Evolutionary conservation across 2,113 vertebrate species (phyloP), one percentile per base, ranked within the genome.

Genomic region (Merops nubicus): DNA sequence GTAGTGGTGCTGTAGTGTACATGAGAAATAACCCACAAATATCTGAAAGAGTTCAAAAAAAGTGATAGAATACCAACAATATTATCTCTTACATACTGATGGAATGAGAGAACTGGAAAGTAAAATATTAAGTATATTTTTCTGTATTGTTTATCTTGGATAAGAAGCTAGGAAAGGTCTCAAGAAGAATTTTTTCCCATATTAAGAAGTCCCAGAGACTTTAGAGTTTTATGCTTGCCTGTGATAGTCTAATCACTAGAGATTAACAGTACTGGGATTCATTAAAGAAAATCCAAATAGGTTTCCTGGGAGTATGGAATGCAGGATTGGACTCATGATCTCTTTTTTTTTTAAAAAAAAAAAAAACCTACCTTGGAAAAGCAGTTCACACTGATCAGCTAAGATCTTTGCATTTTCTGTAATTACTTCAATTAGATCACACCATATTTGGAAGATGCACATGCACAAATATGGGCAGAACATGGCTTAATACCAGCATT

Each of bases 101-200:
- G 43, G 50, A 80, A 91, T 84, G 68, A 88, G 65, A 62, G 23
- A 91, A 84, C 15, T 80, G 33, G 80, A 78, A 96, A 95, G 26
- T 83, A 77, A 93, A 94, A 88, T 90, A 92, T 18, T 67, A 47
- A 72, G 63, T 92, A 57, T 79, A 79, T 86, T 94, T 88, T 96
- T 86, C 72, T 90, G 40, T 64, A 78, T 86, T 84, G 79, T 86
- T 96, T 95, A 51, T 86, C 19, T 93, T 96, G 85, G 88, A 74
- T 45, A 81, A 51, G 48, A 91, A 81, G 57, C 57, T 88, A 86
- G 67, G 50, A 88, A 92, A 93, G 28, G 47, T 81, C 93, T 93
- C 76, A 79, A 77, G 73, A 81, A 87, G 36, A 77, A 56, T 77
- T 90, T 89, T 94, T 94, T 95, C 75, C 72, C 50, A 75, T 91